A percentile compares a stretch with the other conserved stretches of the same genome.
Evolutionary conservation across 2,797 vertebrate species (phyloP).

Genomic region (Macropus fuliginosus): DNA sequence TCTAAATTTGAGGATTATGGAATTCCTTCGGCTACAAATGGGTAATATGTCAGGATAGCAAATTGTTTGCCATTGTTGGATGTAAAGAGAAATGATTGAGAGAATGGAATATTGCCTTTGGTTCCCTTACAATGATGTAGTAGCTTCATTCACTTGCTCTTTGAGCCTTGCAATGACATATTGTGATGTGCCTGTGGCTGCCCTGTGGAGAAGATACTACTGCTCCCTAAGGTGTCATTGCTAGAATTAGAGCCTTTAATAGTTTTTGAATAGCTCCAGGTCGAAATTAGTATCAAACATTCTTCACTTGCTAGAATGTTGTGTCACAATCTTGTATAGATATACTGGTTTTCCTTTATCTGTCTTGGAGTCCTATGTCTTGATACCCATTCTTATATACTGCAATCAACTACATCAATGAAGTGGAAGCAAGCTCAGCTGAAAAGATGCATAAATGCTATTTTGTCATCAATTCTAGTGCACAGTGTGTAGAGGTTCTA

Average conservation of each 20-base stretch:
- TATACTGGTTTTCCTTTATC: neutral
- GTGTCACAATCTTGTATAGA: neutral
- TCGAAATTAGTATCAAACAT: conserved; percentile 43
- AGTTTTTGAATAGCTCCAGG: conserved; percentile 44
- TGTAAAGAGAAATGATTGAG: neutral
- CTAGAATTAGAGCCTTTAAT: conserved; percentile 57
- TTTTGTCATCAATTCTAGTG: neutral
- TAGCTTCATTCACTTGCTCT: neutral
- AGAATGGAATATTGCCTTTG: neutral
- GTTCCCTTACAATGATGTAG: neutral
- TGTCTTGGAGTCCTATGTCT: neutral
- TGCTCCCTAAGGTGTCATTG: conserved; percentile 58
- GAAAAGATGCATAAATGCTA: neutral
- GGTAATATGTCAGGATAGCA: neutral
- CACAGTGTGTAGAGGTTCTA: neutral
- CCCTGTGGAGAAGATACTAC: conserved; percentile 19
- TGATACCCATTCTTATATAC: neutral
- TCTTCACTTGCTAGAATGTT: neutral
- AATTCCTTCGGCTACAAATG: neutral
- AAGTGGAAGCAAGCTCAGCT: neutral
- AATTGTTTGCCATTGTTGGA: neutral
- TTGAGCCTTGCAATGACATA: neutral
- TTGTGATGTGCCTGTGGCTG: too few relatives aligned
- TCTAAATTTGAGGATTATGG: conserved; percentile 9
- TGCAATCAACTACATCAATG: neutral